These are phyloP conservation scores for Glyptemys insculpta DNA, from an alignment of 2,797 vertebrate genomes.

Conservation along the genomic window DNA sequence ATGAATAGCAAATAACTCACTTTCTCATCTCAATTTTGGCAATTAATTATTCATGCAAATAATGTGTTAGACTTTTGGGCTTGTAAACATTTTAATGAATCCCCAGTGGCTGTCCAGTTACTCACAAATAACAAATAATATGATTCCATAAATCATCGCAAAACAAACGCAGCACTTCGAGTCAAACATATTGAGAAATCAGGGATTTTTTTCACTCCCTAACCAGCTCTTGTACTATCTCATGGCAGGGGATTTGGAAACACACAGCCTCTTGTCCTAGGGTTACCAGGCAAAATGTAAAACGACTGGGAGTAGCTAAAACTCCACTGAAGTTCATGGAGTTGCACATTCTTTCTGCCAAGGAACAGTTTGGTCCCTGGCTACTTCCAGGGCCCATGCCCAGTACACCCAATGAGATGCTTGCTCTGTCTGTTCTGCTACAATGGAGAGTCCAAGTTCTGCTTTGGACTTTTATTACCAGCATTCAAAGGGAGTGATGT, in stretches of 20 bases:
- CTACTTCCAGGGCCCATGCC: neutral
- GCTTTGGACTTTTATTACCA: neutral
- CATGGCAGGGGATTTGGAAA: conserved; percentile 57
- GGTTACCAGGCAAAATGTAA: fast-evolving
- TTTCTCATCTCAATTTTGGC: neutral
- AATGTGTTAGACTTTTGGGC: conserved; percentile 46
- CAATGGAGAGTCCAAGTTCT: neutral
- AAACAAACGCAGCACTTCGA: conserved; percentile 70
- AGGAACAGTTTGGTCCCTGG: neutral
- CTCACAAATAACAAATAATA: conserved; percentile 52
- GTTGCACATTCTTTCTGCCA: fast-evolving
- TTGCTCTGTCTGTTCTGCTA: neutral
- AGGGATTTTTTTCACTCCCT: conserved; percentile 55
- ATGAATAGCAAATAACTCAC: neutral
- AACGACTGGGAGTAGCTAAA: fast-evolving
- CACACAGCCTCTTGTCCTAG: neutral
- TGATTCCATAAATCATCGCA: conserved; percentile 65
- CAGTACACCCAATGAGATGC: neutral
- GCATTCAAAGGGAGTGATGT: neutral
- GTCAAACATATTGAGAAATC: conserved; percentile 76
- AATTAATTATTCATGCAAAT: conserved; percentile 51
- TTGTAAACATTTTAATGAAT: conserved; percentile 59
- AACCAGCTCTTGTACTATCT: neutral
- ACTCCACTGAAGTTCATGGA: neutral
- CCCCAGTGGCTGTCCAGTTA: conserved; percentile 50